A percentile compares a stretch with the other conserved stretches of the same genome.
Conservation (phyloP, 2,888 invertebrate species). For the Meloe dianella region DNA sequence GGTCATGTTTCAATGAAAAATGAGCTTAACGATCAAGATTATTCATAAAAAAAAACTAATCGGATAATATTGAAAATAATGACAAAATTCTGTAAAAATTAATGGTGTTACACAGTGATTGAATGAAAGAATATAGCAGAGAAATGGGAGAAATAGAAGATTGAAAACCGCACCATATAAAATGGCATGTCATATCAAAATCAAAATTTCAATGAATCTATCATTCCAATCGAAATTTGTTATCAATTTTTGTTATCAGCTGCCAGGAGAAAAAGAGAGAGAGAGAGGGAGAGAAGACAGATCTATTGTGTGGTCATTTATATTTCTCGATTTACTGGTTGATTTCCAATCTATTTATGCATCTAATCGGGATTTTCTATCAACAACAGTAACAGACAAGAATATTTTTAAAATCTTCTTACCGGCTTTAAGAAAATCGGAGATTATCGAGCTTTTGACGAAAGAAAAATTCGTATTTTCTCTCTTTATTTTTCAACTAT, state of each 20-base stretch:
- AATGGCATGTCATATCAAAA: neutral
- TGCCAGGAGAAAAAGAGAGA: too few relatives aligned
- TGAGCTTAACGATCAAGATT: constrained; percentile 41
- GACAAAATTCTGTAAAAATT: constrained; percentile 3
- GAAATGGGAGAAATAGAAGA: too few relatives aligned
- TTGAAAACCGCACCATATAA: neutral
- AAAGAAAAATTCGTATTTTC: neutral
- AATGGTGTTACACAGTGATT: neutral
- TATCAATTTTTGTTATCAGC: too few relatives aligned
- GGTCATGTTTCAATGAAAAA: constrained; percentile 39
- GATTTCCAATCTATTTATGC: too few relatives aligned
- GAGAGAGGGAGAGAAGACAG: too few relatives aligned
- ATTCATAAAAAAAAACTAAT: constrained; percentile 39
- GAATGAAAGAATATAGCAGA: too few relatives aligned
- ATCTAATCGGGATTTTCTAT: neutral
- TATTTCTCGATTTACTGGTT: too few relatives aligned
- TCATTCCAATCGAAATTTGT: neutral
- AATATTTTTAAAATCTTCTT: neutral
- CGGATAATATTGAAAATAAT: constrained; percentile 32
- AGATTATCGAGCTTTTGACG: too few relatives aligned
- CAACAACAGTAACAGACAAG: neutral
- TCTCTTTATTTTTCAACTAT: neutral
- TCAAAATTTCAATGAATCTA: neutral
- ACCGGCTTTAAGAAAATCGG: neutral
- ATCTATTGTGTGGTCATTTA: too few relatives aligned